Percentiles rank a stretch among this genome's conserved stretches.
Evolutionary conservation across 1,140 invertebrate species (phyloP).

Genomic region (Cotesia chilonis): DNA sequence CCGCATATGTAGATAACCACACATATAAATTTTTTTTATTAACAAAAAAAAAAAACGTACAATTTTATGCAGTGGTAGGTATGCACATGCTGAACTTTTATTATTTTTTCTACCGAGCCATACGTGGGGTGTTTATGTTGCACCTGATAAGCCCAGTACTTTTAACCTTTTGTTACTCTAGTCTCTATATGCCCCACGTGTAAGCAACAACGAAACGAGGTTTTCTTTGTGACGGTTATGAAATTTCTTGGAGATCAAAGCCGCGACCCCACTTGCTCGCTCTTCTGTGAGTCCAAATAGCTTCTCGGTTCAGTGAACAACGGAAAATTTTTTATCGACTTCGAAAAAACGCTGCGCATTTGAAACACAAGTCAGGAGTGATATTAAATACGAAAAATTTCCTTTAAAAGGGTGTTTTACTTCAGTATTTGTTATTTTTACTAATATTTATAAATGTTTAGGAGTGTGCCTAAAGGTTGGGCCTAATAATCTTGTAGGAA

Average conservation of each 20-base stretch:
- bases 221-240: conserved; percentile 10
- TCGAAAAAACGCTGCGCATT: too few relatives aligned
- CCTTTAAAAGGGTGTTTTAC: too few relatives aligned
- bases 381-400: background rate
- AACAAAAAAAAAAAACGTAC: too few relatives aligned
- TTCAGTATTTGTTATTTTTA: too few relatives aligned
- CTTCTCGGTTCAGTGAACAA: conserved; percentile 6
- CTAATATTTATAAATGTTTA: too few relatives aligned
- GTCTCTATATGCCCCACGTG: conserved; percentile 3
- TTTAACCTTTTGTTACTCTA: conserved; percentile 32
- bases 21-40: too few relatives aligned
- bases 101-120: background rate
- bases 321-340: background rate
- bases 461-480: too few relatives aligned
- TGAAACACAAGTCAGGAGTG: too few relatives aligned
- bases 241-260: conserved; percentile 24
- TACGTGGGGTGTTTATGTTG: conserved; percentile 15
- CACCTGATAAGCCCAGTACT: conserved; percentile 30
- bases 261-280: background rate
- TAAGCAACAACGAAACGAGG: background rate
- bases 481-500: too few relatives aligned
- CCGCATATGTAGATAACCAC: background rate
- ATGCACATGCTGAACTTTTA: background rate
- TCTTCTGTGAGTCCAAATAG: conserved; percentile 5
- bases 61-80: background rate